A percentile compares a stretch with the other conserved stretches of the same genome.
These are phyloP conservation scores for Halisarca cf. caerulea DNA, from an alignment of 37 sponge, comb jelly and placozoan species.

Conservation along the genomic window DNA sequence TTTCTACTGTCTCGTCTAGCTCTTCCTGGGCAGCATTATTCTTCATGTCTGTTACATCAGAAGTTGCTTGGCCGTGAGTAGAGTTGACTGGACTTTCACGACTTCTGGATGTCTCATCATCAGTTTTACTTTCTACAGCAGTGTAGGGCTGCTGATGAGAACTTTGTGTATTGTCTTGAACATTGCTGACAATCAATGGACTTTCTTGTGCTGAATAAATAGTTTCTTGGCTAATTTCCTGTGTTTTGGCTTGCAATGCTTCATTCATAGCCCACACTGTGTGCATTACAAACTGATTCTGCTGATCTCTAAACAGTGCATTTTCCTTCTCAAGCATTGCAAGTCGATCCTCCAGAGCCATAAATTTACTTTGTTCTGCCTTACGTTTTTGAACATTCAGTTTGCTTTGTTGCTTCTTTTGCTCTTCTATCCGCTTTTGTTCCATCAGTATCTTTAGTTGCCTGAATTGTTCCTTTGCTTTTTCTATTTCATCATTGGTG, in stretches of 20 bases:
- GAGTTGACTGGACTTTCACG: neutral
- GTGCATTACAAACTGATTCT: neutral
- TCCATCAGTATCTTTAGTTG: neutral
- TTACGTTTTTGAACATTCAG: neutral
- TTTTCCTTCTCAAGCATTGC: slow-evolving; percentile 2
- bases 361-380: neutral
- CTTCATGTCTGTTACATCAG: slow-evolving; percentile 12
- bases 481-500: slow-evolving; percentile 1
- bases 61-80: neutral
- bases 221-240: neutral
- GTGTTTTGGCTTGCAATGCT: neutral
- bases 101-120: neutral
- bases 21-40: neutral
- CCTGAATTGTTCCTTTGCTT: neutral
- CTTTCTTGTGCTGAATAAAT: neutral
- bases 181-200: neutral
- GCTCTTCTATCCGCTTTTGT: neutral
- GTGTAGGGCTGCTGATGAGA: neutral
- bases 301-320: neutral
- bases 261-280: neutral
- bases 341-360: neutral
- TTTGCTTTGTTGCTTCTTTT: neutral
- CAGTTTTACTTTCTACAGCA: neutral
- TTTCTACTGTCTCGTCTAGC: neutral
- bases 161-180: neutral